Percentiles rank a stretch among this genome's conserved stretches.
These are phyloP conservation scores for Palaemon carinicauda DNA, from an alignment of 1,140 invertebrate genomes.

Conservation along the genomic window DNA sequence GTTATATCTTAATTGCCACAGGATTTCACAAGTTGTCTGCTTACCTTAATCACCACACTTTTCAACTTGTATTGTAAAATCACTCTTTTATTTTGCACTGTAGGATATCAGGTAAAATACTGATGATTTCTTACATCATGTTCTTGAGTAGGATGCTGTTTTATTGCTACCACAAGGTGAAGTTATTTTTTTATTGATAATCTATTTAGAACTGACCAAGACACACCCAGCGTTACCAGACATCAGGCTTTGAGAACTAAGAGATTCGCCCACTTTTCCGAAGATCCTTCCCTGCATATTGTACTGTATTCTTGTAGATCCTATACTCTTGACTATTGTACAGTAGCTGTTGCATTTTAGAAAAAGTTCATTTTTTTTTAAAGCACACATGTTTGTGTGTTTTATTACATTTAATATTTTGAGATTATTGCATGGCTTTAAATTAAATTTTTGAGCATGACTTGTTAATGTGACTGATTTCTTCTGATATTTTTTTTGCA, in stretches of 20 bases:
- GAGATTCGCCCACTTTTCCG: constrained; percentile 38
- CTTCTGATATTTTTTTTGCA: constrained; percentile 8
- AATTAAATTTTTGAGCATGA: background rate
- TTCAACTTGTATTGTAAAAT: constrained; percentile 12
- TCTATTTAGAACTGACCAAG: background rate
- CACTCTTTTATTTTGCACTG: constrained; percentile 27
- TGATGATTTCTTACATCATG: constrained; percentile 42
- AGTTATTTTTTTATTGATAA: constrained; percentile 3
- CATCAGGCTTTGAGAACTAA: constrained; percentile 34
- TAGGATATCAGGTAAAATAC: background rate
- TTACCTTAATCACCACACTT: constrained; percentile 8
- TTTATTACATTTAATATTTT: constrained; percentile 4
- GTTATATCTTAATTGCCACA: background rate
- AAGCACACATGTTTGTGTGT: background rate
- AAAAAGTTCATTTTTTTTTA: background rate
- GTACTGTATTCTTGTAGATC: background rate
- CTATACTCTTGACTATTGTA: background rate
- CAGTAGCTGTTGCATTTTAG: background rate
- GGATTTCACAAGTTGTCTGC: constrained; percentile 29
- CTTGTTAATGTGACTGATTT: background rate
- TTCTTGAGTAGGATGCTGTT: constrained; percentile 50
- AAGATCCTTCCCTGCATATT: background rate
- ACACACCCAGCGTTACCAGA: background rate
- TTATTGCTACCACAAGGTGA: background rate
- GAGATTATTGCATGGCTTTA: constrained; percentile 23